Conservation (phyloP, 2,797 vertebrate genomes). For the Lagorchestes hirsutus region DNA sequence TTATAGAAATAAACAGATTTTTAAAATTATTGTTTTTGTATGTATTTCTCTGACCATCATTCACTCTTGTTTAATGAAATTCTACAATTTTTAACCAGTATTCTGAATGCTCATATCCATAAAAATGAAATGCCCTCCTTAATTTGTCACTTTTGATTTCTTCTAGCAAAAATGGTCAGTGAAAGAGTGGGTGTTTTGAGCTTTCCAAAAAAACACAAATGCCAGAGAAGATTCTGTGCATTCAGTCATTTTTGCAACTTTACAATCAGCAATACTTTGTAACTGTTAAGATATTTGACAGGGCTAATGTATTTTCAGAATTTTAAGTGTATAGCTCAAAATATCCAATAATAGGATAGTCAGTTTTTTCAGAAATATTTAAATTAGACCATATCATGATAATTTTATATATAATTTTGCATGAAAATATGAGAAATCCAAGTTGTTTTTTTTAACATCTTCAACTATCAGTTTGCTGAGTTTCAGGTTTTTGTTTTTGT, state of each 20-base stretch:
- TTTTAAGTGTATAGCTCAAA: neutral
- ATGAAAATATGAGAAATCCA: conserved; percentile 30
- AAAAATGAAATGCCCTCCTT: neutral
- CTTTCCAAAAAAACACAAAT: neutral
- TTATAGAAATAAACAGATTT: neutral
- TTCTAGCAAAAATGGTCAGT: neutral
- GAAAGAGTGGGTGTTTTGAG: neutral
- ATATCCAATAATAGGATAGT: neutral
- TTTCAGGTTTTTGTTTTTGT: neutral
- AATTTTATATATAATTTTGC: conserved; percentile 27
- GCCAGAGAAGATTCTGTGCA: neutral
- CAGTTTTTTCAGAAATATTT: conserved; percentile 42
- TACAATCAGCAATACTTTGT: neutral
- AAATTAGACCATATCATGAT: conserved; percentile 13
- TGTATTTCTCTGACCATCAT: neutral
- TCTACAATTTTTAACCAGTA: neutral
- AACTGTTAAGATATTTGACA: neutral
- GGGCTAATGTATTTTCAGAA: neutral
- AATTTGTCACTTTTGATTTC: neutral
- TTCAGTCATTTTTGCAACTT: conserved; percentile 40
- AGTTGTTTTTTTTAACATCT: conserved; percentile 49
- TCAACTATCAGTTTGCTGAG: conserved; percentile 25
- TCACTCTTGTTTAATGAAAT: neutral
- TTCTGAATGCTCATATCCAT: rapidly evolving
- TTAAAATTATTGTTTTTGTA: neutral